These are phyloP conservation scores for Ennomos quercinarius DNA, from an alignment of 2,888 invertebrate genomes.

Conservation along the genomic window DNA sequence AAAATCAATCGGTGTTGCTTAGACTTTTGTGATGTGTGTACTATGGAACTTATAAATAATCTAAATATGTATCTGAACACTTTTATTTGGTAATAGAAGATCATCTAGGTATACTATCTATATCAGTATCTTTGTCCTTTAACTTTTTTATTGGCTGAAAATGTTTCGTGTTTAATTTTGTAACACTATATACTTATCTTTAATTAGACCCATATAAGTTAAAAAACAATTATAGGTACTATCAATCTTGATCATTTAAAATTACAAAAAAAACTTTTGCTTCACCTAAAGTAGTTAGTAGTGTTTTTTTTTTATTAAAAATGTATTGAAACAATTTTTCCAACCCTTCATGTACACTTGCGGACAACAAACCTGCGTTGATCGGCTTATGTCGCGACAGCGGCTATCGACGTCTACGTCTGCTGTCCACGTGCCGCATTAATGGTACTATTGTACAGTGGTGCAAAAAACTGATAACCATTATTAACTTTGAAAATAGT, in stretches of 20 bases:
- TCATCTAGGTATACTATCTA: too few relatives aligned
- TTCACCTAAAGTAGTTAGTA: neutral
- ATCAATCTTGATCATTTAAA: too few relatives aligned
- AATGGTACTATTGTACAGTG: conserved; percentile 43
- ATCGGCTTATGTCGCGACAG: conserved; percentile 71
- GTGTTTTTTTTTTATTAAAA: neutral
- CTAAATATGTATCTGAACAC: neutral
- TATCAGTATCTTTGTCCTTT: too few relatives aligned
- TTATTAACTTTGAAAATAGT: neutral
- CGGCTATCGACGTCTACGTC: conserved; percentile 49
- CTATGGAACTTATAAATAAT: too few relatives aligned
- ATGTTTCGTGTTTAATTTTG: too few relatives aligned
- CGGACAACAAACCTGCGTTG: conserved; percentile 61
- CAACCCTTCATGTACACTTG: conserved; percentile 49
- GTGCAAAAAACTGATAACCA: neutral
- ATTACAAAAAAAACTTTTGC: neutral
- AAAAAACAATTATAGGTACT: too few relatives aligned
- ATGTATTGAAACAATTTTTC: conserved; percentile 24
- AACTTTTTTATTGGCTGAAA: too few relatives aligned
- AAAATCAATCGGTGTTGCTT: too few relatives aligned
- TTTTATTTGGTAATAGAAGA: too few relatives aligned
- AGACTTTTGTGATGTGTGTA: too few relatives aligned
- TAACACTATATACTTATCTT: too few relatives aligned
- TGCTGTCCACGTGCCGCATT: conserved; percentile 72
- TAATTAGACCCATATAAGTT: too few relatives aligned